Evolutionary conservation across 1,140 invertebrate genomes (phyloP).

Genomic region (Caerostris extrusa): DNA sequence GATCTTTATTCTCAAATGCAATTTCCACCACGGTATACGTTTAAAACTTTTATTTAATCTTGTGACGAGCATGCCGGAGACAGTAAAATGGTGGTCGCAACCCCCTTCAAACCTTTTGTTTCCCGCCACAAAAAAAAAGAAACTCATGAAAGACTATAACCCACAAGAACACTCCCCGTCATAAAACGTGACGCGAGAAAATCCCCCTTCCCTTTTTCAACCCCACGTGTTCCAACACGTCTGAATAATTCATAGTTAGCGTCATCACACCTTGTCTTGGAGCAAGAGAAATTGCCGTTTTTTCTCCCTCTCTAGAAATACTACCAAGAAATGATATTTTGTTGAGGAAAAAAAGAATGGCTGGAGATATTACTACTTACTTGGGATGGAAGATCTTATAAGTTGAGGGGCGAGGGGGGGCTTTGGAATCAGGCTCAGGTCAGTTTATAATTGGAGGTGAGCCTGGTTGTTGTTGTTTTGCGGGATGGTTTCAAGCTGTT

Average conservation of each 20-base stretch:
- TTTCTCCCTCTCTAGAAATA: not conserved
- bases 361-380: not conserved
- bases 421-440: not conserved
- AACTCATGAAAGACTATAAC: not conserved
- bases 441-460: not conserved
- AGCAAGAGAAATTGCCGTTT: not conserved
- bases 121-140: not conserved
- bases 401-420: not conserved
- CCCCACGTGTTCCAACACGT: not conserved
- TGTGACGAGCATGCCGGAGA: not conserved
- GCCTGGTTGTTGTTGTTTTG: not conserved
- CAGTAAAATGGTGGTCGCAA: not conserved
- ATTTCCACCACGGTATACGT: not conserved
- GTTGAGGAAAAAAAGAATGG: not conserved
- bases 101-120: not conserved
- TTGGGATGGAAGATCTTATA: not conserved
- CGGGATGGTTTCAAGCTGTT: not conserved
- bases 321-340: too few relatives aligned
- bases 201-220: not conserved
- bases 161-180: not conserved
- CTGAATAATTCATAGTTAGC: conserved; percentile 40
- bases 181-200: conserved; percentile 11
- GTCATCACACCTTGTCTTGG: conserved; percentile 11
- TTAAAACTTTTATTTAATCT: conserved; percentile 31
- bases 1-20: not conserved